These are phyloP conservation scores for Plusia festucae DNA, from an alignment of 2,888 invertebrate species.

Conservation along the genomic window DNA sequence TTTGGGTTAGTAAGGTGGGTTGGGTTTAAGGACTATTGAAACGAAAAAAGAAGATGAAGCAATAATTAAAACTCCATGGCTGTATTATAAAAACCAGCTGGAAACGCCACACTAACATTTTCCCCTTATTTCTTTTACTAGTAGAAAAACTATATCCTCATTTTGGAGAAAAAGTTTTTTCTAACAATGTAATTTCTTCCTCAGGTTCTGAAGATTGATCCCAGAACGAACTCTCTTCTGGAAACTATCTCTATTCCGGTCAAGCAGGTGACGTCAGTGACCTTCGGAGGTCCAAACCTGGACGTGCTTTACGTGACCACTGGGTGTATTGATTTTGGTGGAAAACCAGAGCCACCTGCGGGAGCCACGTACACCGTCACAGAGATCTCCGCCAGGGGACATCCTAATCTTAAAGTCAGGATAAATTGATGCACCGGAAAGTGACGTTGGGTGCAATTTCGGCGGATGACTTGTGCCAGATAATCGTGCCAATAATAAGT, in stretches of 20 bases:
- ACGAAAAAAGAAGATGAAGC: no score
- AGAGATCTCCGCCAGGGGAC: conserved; percentile 89
- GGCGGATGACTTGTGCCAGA: no score
- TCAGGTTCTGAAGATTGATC: conserved; percentile 88
- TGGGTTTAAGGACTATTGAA: no score
- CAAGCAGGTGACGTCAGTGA: conserved; percentile 92
- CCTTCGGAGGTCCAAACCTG: conserved; percentile 92
- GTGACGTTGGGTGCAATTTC: no score
- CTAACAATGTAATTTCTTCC: conserved; percentile 10
- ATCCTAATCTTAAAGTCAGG: conserved; percentile 67
- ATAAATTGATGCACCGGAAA: no score
- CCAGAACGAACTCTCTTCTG: conserved; percentile 87
- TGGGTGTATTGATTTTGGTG: conserved; percentile 83
- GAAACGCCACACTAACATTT: no score
- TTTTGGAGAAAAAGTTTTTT: neutral
- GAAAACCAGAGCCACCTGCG: conserved; percentile 83
- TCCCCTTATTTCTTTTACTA: no score
- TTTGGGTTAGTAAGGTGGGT: no score
- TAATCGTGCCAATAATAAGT: no score
- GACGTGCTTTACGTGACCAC: conserved; percentile 93
- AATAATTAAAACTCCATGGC: no score
- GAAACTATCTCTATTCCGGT: conserved; percentile 90
- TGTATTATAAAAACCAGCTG: no score
- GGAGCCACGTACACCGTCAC: conserved; percentile 90
- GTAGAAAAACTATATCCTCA: no score